Evolutionary conservation across 2,888 invertebrate genomes (phyloP).

Genomic region (Asteroscopus sphinx): DNA sequence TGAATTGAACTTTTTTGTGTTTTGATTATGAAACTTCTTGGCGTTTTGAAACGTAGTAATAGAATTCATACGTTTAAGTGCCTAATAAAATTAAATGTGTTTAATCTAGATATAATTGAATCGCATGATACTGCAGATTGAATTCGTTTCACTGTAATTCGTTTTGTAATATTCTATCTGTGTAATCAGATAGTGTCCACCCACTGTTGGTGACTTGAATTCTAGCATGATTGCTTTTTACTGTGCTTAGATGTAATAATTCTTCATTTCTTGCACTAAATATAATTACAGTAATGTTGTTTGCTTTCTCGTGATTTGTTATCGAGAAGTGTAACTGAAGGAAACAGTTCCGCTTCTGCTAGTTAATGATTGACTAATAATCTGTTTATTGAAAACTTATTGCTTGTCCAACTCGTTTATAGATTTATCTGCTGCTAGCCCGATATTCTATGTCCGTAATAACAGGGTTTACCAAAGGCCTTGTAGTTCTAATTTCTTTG

Average conservation of each 20-base stretch:
- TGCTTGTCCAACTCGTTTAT: background rate
- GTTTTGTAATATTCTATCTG: conserved; percentile 34
- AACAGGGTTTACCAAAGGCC: no score
- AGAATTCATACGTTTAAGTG: conserved; percentile 10
- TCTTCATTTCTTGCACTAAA: conserved; percentile 13
- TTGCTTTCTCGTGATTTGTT: conserved; percentile 9
- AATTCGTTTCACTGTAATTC: conserved; percentile 28
- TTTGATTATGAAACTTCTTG: conserved; percentile 23
- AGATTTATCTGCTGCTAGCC: no score
- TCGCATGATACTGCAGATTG: conserved; percentile 28
- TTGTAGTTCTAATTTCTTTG: no score
- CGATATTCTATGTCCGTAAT: no score
- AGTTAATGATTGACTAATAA: background rate
- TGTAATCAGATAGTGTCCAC: conserved; percentile 27
- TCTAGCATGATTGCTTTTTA: conserved; percentile 29
- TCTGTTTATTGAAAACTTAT: conserved; percentile 9
- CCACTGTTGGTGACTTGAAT: conserved; percentile 16
- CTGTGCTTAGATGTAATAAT: conserved; percentile 4
- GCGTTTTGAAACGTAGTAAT: conserved; percentile 12
- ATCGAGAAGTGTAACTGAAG: conserved; percentile 3
- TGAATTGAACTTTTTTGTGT: conserved; percentile 21
- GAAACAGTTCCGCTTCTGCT: no score
- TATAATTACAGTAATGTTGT: conserved; percentile 8
- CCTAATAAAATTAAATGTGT: conserved; percentile 26
- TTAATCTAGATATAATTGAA: conserved; percentile 34